phyloP scores from a whole-genome alignment of 2,797 vertebrate genomes.

The Dromococcyx pavoninus region DNA sequence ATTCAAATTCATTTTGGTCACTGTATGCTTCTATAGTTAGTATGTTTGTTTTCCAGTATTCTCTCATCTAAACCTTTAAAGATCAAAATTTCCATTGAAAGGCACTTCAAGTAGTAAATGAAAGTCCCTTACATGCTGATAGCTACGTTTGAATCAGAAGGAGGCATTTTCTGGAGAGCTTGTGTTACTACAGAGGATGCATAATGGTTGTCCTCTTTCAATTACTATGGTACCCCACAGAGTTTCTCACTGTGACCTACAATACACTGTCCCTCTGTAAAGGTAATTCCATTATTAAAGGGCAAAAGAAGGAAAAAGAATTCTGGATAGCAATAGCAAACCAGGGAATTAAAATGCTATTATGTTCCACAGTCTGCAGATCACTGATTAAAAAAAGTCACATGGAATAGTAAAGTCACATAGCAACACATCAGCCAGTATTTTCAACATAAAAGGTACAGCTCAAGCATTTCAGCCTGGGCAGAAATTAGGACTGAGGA shows the following conservation, averaged over 20 bases:
- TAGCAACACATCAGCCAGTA: not conserved
- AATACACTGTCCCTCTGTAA: not conserved
- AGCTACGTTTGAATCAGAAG: not conserved
- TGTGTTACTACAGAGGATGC: not conserved
- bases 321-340: not conserved
- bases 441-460: not conserved
- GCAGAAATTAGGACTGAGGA: not conserved
- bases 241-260: not conserved
- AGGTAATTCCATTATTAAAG: not conserved
- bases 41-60: not conserved
- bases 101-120: not conserved
- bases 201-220: not conserved
- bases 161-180: not conserved
- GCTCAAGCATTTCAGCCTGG: not conserved
- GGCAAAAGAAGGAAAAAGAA: not conserved
- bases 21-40: fast-evolving
- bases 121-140: not conserved
- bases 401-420: fast-evolving
- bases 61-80: not conserved
- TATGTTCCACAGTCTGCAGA: not conserved
- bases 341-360: not conserved
- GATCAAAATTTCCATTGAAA: not conserved
- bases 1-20: not conserved
- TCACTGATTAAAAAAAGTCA: not conserved
- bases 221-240: not conserved